phyloP scores from a whole-genome alignment of 1,140 invertebrate species.

The Thaumatotibia leucotreta region DNA sequence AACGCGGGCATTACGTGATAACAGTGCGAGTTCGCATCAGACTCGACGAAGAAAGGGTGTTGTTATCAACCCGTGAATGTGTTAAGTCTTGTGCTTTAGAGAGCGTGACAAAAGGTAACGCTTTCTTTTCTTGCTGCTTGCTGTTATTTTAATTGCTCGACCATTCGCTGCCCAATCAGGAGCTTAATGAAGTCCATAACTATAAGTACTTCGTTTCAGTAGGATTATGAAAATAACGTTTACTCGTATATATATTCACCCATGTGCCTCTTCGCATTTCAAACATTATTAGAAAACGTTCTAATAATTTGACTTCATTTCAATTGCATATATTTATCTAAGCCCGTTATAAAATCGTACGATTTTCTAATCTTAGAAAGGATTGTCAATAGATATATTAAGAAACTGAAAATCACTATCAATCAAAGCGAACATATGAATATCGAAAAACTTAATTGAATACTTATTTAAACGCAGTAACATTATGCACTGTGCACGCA shows the following conservation, averaged over 20 bases:
- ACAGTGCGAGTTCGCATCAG: background rate
- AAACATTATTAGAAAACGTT: too few relatives aligned
- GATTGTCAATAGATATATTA: too few relatives aligned
- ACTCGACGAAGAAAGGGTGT: background rate
- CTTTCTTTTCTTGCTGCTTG: constrained; percentile 4
- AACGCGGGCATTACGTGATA: background rate
- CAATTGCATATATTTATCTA: too few relatives aligned
- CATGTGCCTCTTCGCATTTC: too few relatives aligned
- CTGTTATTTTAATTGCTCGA: constrained; percentile 7
- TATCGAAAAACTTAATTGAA: background rate
- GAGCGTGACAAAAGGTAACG: constrained; percentile 9
- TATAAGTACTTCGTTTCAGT: background rate
- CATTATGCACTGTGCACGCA: constrained; percentile 12
- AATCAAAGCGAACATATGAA: too few relatives aligned
- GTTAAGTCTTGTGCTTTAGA: constrained; percentile 6
- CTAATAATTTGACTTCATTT: too few relatives aligned
- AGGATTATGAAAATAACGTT: too few relatives aligned
- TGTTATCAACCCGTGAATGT: background rate
- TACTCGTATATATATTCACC: too few relatives aligned
- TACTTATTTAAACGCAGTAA: background rate
- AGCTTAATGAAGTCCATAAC: background rate
- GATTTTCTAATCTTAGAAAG: too few relatives aligned
- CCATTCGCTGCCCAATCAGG: background rate
- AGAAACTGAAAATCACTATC: background rate
- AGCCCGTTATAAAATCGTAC: too few relatives aligned